Evolutionary conservation across 30 jellyfish, hydroid and myxozoan species (phyloP), one percentile per base, ranked within the genome.

Genomic region (Euphysa ruthae): DNA sequence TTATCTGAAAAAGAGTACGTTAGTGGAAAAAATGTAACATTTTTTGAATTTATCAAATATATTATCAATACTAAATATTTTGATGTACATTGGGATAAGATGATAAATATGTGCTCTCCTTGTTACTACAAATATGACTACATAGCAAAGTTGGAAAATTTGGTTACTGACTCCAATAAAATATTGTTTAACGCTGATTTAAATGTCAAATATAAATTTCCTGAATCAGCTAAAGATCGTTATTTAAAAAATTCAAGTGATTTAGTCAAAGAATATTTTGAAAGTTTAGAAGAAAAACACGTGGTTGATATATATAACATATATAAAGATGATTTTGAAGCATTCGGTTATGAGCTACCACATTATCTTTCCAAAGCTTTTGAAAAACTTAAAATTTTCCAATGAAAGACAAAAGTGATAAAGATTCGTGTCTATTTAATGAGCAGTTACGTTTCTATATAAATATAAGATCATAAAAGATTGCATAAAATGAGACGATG

Each of bases 261-360:
- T 5, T 54, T 77, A 18, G 63, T 85, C 62, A 65, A 76, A 49
- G 33, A 74, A 18, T 76, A 74, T 28, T 84, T 31, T 35, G 63
- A 56, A n/a, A 61, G 77, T 23, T 33, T 84, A 35, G 60, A 43
- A 34, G 46, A 20, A 24, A 81, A 77, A 43, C 20, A 60, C 27
- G 81, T 63, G 38, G 76, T 54, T 12, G 56, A 64, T 33, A 70
- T 84, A 42, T 33, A 68, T 3, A 33, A 55, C 10, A 32, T 61
- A 4, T 84, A 76, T 49, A 55, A 50, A 10, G 78, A 78, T 49
- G 95, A 84, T 50, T 84, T 64, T 35, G 93, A 68, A 38, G 58
- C 81, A 80, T 84, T 84, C 64, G 95, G 95, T 0, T 84, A 84
- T 81, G n/a, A n/a, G n/a, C n/a, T n/a, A n/a, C n/a, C n/a, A n/a